phyloP scores from a whole-genome alignment of 2,113 vertebrate species.

The Drymodes brunneopygia region DNA sequence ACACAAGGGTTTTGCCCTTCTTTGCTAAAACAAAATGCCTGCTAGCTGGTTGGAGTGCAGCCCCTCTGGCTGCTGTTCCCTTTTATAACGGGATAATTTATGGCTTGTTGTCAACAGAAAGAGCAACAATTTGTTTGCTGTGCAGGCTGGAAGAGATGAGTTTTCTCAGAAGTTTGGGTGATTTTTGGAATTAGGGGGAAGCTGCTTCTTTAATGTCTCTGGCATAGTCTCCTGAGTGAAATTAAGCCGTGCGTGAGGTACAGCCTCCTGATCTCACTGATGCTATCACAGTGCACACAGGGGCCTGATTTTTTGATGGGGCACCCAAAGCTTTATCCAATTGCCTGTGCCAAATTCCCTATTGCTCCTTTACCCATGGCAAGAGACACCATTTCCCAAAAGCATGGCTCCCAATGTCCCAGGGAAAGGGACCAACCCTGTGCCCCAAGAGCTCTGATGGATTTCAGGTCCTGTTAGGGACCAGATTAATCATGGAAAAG shows the following conservation, averaged over 20 bases:
- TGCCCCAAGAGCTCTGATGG: neutral
- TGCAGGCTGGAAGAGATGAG: neutral
- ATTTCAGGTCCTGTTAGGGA: neutral
- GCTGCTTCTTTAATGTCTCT: conserved; percentile 38
- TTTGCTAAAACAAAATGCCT: neutral
- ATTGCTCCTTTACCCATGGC: neutral
- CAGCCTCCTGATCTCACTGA: neutral
- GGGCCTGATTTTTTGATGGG: neutral
- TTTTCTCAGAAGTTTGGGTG: neutral
- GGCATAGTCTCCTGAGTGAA: neutral
- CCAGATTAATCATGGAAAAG: neutral
- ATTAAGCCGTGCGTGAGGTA: neutral
- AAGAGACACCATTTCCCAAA: neutral
- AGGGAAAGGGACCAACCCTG: neutral
- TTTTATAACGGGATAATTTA: conserved; percentile 30
- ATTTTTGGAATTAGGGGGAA: neutral
- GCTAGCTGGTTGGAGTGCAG: neutral
- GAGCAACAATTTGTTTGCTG: conserved; percentile 7
- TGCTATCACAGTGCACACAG: neutral
- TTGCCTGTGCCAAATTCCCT: neutral
- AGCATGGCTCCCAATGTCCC: neutral
- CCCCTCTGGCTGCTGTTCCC: neutral
- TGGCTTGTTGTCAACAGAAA: conserved; percentile 17
- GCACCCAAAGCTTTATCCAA: neutral
- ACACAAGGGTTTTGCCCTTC: neutral